Conservation (phyloP, 2,888 invertebrate genomes). For the Aphrophora alni region DNA sequence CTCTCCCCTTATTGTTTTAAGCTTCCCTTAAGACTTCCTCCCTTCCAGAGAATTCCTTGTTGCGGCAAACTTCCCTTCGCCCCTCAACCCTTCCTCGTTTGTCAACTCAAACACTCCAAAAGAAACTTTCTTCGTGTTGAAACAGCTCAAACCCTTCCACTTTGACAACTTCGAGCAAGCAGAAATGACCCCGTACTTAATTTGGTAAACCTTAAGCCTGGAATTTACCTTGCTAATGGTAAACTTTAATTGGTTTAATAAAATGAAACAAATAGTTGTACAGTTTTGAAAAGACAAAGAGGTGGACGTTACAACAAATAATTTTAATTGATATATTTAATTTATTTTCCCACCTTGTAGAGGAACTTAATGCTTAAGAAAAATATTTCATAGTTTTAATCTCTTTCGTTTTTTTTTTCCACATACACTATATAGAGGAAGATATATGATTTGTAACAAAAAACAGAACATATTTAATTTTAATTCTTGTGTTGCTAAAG, state of each 20-base stretch:
- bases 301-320: no score
- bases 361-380: no score
- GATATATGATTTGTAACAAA: no score
- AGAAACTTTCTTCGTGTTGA: neutral
- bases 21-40: conserved; percentile 35
- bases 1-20: conserved; percentile 35
- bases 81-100: neutral
- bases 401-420: no score
- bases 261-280: no score
- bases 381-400: no score
- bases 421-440: no score
- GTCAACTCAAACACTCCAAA: neutral
- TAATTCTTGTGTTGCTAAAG: no score
- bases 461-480: no score
- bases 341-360: no score
- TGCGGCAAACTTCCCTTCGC: conserved; percentile 18
- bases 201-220: neutral
- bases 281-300: no score
- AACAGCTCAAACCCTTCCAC: neutral
- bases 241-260: neutral
- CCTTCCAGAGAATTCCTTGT: conserved; percentile 31
- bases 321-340: no score
- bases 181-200: neutral
- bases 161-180: neutral
- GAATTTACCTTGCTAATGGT: neutral